phyloP scores from a whole-genome alignment of 2,888 invertebrate species.

The Zygothrica quintamaculata region DNA sequence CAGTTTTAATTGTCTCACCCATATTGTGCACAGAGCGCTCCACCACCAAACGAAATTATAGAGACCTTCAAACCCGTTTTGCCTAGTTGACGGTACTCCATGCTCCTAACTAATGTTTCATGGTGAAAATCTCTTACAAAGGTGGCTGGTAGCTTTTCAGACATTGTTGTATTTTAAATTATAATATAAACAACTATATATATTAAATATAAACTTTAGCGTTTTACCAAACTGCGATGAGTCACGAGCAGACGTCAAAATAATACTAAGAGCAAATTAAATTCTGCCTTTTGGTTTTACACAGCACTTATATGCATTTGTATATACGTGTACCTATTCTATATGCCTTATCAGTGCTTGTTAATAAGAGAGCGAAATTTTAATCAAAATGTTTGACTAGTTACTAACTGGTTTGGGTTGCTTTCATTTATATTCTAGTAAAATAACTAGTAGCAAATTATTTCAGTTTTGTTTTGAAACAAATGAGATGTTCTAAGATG shows the following conservation, averaged over 20 bases:
- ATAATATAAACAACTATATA: not conserved
- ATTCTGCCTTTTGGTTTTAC: too few relatives aligned
- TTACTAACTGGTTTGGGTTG: too few relatives aligned
- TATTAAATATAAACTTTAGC: constrained; percentile 4
- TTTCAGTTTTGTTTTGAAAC: too few relatives aligned
- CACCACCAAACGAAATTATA: constrained; percentile 90
- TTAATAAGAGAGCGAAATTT: too few relatives aligned
- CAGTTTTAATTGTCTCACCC: constrained; percentile 84
- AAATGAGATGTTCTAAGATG: too few relatives aligned
- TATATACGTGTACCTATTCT: too few relatives aligned
- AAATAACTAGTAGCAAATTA: too few relatives aligned
- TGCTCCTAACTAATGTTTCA: constrained; percentile 86
- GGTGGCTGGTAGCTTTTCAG: constrained; percentile 85
- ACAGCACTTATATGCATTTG: too few relatives aligned
- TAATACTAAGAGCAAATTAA: constrained; percentile 33
- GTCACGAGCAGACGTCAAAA: not conserved
- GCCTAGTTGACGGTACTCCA: constrained; percentile 90
- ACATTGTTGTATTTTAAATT: constrained; percentile 35
- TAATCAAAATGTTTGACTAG: too few relatives aligned
- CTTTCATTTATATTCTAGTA: too few relatives aligned
- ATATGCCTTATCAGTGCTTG: too few relatives aligned
- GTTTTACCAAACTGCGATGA: constrained; percentile 9
- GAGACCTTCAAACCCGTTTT: constrained; percentile 90
- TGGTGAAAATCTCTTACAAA: constrained; percentile 88
- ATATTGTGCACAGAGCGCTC: constrained; percentile 89